A percentile compares a stretch with the other conserved stretches of the same genome.
Evolutionary conservation across 2,113 vertebrate species (phyloP).

Genomic region (Rhinogobius similis): DNA sequence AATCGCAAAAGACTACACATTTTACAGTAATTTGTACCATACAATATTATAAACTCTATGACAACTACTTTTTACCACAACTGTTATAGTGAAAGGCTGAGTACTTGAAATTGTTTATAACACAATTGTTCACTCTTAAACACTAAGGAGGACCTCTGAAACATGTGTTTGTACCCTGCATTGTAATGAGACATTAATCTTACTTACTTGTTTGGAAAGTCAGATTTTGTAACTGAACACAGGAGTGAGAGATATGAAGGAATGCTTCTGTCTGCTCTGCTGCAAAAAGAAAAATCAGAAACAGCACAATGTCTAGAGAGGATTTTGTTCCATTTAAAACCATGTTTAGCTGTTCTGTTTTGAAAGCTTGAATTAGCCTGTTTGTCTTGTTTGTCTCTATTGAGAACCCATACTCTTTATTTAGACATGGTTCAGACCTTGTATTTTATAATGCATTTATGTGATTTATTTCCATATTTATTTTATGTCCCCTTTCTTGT

Average conservation of each 20-base stretch:
- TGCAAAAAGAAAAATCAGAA: constrained; percentile 26
- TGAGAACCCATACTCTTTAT: too few relatives aligned
- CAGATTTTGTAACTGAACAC: constrained; percentile 45
- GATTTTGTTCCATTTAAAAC: neutral
- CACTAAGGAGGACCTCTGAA: constrained; percentile 27
- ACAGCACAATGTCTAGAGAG: neutral
- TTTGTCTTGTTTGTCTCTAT: neutral
- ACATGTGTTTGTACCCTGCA: constrained; percentile 10
- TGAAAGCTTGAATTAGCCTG: neutral
- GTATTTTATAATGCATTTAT: neutral
- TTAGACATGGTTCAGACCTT: neutral
- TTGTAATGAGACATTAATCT: constrained; percentile 52
- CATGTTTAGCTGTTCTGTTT: neutral
- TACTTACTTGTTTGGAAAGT: constrained; percentile 20
- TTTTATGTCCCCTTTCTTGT: too few relatives aligned
- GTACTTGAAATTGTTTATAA: too few relatives aligned
- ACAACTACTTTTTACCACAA: neutral
- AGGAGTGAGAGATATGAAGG: constrained; percentile 42
- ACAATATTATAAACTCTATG: neutral
- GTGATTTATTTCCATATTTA: too few relatives aligned
- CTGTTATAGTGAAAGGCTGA: neutral
- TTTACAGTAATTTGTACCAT: neutral
- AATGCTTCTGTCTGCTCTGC: constrained; percentile 37
- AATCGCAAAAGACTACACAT: neutral
- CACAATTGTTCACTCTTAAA: constrained; percentile 32